These are phyloP conservation scores for Epizoanthus rinbou DNA, from an alignment of 92 coral and sea anemone species.

Conservation along the genomic window DNA sequence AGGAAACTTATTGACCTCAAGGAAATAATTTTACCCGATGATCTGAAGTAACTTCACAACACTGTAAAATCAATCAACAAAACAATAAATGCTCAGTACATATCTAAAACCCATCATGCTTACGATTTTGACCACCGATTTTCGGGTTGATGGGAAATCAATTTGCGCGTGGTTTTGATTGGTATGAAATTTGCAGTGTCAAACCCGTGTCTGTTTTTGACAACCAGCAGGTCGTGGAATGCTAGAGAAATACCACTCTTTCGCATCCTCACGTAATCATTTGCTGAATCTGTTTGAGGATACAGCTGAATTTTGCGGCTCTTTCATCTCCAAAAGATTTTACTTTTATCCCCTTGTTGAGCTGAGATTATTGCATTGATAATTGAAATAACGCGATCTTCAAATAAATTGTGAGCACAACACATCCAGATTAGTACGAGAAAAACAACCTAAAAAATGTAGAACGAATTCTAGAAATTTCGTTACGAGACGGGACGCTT, in stretches of 20 bases:
- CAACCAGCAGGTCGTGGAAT: slow-evolving; percentile 25
- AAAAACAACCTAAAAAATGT: not conserved
- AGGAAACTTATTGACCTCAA: slow-evolving; percentile 36
- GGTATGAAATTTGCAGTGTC: slow-evolving; percentile 4
- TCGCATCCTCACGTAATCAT: slow-evolving; percentile 29
- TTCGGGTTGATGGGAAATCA: slow-evolving; percentile 25
- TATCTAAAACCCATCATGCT: slow-evolving; percentile 26
- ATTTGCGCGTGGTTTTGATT: slow-evolving; percentile 23
- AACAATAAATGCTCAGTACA: slow-evolving; percentile 35
- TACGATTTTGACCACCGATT: slow-evolving; percentile 23
- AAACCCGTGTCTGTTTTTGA: slow-evolving; percentile 18
- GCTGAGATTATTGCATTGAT: not conserved
- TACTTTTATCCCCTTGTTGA: not conserved
- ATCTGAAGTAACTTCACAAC: slow-evolving; percentile 42
- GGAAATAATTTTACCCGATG: slow-evolving; percentile 17
- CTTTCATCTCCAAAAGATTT: not conserved
- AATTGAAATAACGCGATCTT: too few species aligned
- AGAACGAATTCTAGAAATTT: slow-evolving; percentile 12
- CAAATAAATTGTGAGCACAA: not conserved
- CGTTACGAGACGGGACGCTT: slow-evolving; percentile 18
- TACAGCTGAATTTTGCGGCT: not conserved
- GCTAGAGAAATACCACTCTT: not conserved
- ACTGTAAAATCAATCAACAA: slow-evolving; percentile 40
- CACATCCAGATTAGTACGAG: slow-evolving; percentile 17
- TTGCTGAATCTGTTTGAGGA: not conserved